These are phyloP conservation scores for Magallana ariakensis DNA, from an alignment of 1,140 invertebrate genomes.

Conservation along the genomic window DNA sequence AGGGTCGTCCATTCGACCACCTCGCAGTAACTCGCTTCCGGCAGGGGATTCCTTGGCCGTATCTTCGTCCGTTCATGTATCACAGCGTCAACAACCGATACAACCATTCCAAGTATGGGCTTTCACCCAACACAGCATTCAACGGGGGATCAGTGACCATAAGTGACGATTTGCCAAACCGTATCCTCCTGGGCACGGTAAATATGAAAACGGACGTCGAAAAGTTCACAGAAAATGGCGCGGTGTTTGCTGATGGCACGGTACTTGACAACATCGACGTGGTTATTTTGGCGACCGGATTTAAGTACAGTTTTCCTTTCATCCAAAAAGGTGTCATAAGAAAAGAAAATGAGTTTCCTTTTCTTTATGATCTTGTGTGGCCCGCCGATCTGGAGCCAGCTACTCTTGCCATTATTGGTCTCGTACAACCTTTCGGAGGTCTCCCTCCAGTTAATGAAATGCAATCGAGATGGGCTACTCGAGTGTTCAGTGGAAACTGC, in stretches of 20 bases:
- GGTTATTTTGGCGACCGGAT: constrained; percentile 71
- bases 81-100: constrained; percentile 59
- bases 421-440: constrained; percentile 81
- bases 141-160: constrained; percentile 68
- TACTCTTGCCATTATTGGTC: constrained; percentile 80
- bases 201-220: constrained; percentile 75
- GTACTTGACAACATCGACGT: constrained; percentile 66
- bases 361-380: constrained; percentile 81
- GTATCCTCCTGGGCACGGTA: constrained; percentile 80
- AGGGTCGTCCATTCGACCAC: constrained; percentile 64
- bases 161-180: constrained; percentile 81
- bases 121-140: constrained; percentile 61
- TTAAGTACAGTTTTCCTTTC: constrained; percentile 69
- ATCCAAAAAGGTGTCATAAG: constrained; percentile 63
- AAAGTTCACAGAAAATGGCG: constrained; percentile 72
- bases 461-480: constrained; percentile 78
- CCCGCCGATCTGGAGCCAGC: constrained; percentile 73
- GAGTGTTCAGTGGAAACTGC: constrained; percentile 57
- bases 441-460: constrained; percentile 81
- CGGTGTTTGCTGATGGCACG: constrained; percentile 77
- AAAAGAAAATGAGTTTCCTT: constrained; percentile 72
- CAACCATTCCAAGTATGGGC: constrained; percentile 61
- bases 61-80: constrained; percentile 61
- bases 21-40: constrained; percentile 60
- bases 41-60: constrained; percentile 54